Evolutionary conservation across 2,888 invertebrate genomes (phyloP), one percentile per base, ranked within the genome.

Genomic region (Nomada flava): DNA sequence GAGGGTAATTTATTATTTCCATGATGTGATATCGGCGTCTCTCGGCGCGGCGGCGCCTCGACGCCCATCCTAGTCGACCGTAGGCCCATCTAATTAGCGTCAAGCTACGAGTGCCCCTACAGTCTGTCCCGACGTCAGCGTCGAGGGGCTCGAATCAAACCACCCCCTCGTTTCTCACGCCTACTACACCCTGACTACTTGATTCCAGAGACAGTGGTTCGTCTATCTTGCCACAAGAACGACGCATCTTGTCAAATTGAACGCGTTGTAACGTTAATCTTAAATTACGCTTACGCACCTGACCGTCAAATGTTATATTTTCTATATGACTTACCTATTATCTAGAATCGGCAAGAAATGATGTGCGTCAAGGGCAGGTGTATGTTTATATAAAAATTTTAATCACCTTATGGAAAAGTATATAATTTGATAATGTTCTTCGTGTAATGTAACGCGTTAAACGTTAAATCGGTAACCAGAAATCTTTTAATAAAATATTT

Each of bases 1-100:
- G 4, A 9, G 50, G 44, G 52, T 20, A 68, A 84, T 70, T 88
- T 87, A 87, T 87, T 87, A 87, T 80, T 83, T 85, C 77, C 75
- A 55, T 71, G 81, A 80, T 53, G 77, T 55, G 70, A 50, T 70
- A 72, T 71, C 73, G 70, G 65, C 62, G 73, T 75, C 67, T 80
- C 80, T 65, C 76, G 62, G 63, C 82, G 75, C 71, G 62, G 67
- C 85, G 74, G 63, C 82, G 75, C 71, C 64, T 70, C 85, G 74
- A 76, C 68, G 77, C 70, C 47, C 80, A 80, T 77, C 81, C 52
- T 71, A 77, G 82, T 78, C 88, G 76, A 64, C 82, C 83, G 81
- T 85, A 67, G 79, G 79, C 53, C 77, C 86, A 82, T 83, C 84
- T 88, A 88, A 88, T 88, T 88, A 88, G 85, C 83, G 84, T 87